Percentiles rank a stretch among this genome's conserved stretches.
These are phyloP conservation scores for Camelus dromedarius DNA, from an alignment of 2,113 vertebrate species.

Conservation along the genomic window DNA sequence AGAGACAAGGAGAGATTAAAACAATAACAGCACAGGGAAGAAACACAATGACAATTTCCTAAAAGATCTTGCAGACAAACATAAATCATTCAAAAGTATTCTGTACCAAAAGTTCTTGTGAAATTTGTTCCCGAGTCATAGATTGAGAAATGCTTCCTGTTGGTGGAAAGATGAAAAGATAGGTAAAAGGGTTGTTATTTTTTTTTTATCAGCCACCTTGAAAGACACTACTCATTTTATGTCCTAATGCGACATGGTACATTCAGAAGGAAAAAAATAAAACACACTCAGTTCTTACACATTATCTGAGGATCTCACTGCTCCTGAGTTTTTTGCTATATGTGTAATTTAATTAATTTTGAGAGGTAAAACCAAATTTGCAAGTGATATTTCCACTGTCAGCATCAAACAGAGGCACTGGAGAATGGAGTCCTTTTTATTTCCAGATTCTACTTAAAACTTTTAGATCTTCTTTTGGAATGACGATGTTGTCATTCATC, in stretches of 20 bases:
- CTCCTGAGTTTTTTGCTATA: not conserved
- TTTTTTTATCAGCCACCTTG: not conserved
- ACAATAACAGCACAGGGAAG: not conserved
- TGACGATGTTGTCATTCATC: not conserved
- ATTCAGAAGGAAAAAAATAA: not conserved
- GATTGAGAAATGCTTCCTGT: not conserved
- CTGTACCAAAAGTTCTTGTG: not conserved
- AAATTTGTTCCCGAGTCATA: slow-evolving; percentile 3
- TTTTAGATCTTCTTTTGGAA: not conserved
- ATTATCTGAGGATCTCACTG: not conserved
- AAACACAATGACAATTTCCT: not conserved
- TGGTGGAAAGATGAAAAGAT: not conserved
- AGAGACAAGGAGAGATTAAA: not conserved
- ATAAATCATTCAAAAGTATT: slow-evolving; percentile 16
- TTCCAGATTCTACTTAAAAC: not conserved
- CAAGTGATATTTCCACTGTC: not conserved
- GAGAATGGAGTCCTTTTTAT: not conserved
- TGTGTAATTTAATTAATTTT: not conserved
- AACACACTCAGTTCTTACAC: not conserved
- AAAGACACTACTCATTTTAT: not conserved
- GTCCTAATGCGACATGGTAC: not conserved
- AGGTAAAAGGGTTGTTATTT: not conserved
- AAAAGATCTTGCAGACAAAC: not conserved
- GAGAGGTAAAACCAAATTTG: not conserved
- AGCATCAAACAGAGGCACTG: not conserved